Evolutionary conservation across 2,113 vertebrate genomes (phyloP).

Genomic region (Paramormyrops kingsleyae): DNA sequence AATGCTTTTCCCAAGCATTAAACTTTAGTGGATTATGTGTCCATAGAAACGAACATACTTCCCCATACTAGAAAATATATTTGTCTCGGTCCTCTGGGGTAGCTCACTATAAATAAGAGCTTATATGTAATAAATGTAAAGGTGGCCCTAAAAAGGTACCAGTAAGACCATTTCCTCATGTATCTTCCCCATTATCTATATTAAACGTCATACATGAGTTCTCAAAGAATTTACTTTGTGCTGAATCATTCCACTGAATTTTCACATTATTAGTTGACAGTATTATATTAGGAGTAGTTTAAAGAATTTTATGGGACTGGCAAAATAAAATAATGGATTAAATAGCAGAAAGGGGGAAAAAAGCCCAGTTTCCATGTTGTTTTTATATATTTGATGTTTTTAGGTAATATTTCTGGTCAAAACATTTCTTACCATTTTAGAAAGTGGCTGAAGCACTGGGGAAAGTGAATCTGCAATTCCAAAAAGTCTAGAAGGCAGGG

Average conservation of each 20-base stretch:
- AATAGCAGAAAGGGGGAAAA: not conserved
- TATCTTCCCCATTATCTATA: not conserved
- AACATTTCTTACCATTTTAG: not conserved
- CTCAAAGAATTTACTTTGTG: not conserved
- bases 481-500: slow-evolving; percentile 19
- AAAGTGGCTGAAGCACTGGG: not conserved
- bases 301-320: not conserved
- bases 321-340: not conserved
- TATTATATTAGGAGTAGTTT: not conserved
- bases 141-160: slow-evolving; percentile 28
- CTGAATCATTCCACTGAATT: not conserved
- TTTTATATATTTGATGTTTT: not conserved
- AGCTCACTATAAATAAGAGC: slow-evolving; percentile 67
- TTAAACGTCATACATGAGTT: not conserved
- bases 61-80: slow-evolving; percentile 36
- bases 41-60: slow-evolving; percentile 85
- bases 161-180: not conserved
- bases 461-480: slow-evolving; percentile 13
- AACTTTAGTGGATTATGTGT: slow-evolving; percentile 74
- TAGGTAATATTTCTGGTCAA: not conserved
- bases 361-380: not conserved
- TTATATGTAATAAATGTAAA: slow-evolving; percentile 77
- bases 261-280: not conserved
- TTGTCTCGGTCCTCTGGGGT: slow-evolving; percentile 57
- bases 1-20: slow-evolving; percentile 66